Evolutionary conservation across 1,140 invertebrate species (phyloP), one percentile per base, ranked within the genome.

Genomic region (Forficula auricularia): DNA sequence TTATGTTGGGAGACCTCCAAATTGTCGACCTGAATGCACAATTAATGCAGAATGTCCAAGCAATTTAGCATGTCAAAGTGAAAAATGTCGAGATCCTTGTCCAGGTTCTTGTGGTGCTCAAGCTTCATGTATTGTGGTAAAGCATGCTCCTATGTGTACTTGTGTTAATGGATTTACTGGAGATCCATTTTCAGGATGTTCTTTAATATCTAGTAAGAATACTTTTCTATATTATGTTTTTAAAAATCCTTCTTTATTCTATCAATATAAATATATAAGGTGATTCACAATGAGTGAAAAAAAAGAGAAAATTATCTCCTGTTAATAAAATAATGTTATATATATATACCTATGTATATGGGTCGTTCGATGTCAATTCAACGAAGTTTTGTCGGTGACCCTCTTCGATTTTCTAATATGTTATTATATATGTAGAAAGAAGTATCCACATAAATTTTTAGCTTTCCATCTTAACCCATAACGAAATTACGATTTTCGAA

Each of bases 11-110:
- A 68, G 79, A 44, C 68, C 82, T 15, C 77, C 77, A 44, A 77
- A 76, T 55, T 84, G 80, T 59, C 68, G 77, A 40, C 80, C 82
- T 37, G 79, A 85, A 65, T 84, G 82, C 59, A 70, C 73, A 20
- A 68, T 76, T 39, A 73, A 78, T 55, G 72, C 74, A 30, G 81
- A 85, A 61, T 87, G 83, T 57, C 61, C 74, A 1, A 70, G 68
- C 46, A 76, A 79, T 61, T 62, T 73, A 48, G 79, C 79, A 34
- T 87, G 82, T 56, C 65, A 80, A 36, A 71, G 74, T 49, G 72
- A 79, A 51, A 78, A 73, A 61, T 87, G 83, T 62, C 61, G 59
- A 43, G 74, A 79, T 58, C 82, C 83, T 42, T 88, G 83, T 56
- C 70, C 74, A 20, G 80, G 81, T 15, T 73, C 76, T 19, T 87